phyloP scores from a whole-genome alignment of 2,888 invertebrate genomes.

The Lasioglossum figueresi region DNA sequence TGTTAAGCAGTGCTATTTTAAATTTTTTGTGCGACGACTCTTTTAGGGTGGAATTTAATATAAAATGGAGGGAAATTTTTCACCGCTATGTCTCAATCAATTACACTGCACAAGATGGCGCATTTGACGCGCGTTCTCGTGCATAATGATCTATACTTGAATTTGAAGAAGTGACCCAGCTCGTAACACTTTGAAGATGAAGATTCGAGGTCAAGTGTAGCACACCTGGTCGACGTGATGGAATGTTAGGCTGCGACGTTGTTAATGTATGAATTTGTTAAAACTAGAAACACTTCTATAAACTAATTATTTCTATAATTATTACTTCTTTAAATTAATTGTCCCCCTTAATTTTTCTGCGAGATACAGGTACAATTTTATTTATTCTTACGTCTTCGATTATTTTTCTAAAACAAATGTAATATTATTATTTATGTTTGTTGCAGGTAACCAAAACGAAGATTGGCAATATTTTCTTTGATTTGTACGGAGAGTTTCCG shows the following conservation, averaged over 20 bases:
- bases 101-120: not conserved
- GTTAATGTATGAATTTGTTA: not conserved
- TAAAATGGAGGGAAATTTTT: not conserved
- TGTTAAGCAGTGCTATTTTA: not conserved
- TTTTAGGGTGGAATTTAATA: too few species aligned
- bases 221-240: not conserved
- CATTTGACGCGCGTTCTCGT: not conserved
- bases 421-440: not conserved
- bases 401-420: not conserved
- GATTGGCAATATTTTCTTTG: conserved; percentile 4
- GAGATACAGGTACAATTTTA: too few species aligned
- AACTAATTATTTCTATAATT: not conserved
- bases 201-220: not conserved
- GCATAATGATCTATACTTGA: conserved; percentile 11
- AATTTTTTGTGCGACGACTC: too few species aligned
- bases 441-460: not conserved
- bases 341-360: not conserved
- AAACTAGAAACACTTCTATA: not conserved
- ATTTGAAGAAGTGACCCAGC: conserved; percentile 2
- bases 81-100: not conserved
- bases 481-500: not conserved
- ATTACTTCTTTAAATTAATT: not conserved
- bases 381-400: too few species aligned
- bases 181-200: not conserved
- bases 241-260: not conserved